Evolutionary conservation across 2,888 invertebrate species (phyloP).

Genomic region (Caenorhabditis imperialis): DNA sequence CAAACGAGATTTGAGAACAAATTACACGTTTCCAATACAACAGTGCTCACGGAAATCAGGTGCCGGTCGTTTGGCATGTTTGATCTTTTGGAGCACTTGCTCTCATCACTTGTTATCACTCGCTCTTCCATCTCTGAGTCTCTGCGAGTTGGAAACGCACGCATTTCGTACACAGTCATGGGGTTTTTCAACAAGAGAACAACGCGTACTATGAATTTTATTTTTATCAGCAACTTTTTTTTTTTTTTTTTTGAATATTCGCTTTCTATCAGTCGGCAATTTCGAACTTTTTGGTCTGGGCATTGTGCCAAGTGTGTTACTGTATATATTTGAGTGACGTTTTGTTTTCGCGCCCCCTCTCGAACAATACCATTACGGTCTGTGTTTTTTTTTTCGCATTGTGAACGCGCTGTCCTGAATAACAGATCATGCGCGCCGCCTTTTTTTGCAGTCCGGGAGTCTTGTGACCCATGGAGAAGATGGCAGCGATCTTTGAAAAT

Average conservation of each 20-base stretch:
- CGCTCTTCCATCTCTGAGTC: background rate
- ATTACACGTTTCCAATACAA: too few species aligned
- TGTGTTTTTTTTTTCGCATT: too few species aligned
- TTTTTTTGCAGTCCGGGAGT: background rate
- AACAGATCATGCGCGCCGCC: constrained; percentile 1
- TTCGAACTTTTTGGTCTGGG: constrained; percentile 7
- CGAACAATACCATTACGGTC: too few species aligned
- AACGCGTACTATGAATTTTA: constrained; percentile 9
- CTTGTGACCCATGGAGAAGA: constrained; percentile 10
- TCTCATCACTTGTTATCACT: constrained; percentile 7
- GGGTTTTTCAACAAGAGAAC: constrained; percentile 9
- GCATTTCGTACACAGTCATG: constrained; percentile 38
- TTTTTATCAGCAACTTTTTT: background rate
- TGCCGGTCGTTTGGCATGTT: constrained; percentile 4
- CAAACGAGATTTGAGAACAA: too few species aligned
- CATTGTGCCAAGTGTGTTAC: background rate
- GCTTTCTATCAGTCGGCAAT: too few species aligned
- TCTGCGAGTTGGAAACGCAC: constrained; percentile 21
- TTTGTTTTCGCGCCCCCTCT: background rate
- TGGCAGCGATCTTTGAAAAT: too few species aligned
- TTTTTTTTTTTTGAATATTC: too few species aligned
- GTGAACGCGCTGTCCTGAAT: too few species aligned
- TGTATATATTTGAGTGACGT: background rate
- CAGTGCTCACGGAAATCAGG: too few species aligned
- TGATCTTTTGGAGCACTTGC: constrained; percentile 17